Conservation (phyloP, 1,140 invertebrate genomes). For the Aphidius ervi region DNA sequence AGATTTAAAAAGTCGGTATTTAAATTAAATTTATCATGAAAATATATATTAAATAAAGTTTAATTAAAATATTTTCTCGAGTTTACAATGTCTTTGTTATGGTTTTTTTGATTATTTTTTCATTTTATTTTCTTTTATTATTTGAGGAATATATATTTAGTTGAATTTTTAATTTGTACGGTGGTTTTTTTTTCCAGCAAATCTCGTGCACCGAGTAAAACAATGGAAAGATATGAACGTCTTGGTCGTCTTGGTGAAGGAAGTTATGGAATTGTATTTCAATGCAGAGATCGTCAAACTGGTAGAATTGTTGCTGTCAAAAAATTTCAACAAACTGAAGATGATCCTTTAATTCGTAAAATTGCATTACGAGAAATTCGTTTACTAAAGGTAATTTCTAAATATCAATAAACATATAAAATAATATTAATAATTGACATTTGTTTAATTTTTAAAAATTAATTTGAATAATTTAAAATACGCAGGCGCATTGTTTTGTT, state of each 20-base stretch:
- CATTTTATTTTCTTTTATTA: no score
- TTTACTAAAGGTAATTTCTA: conserved; percentile 81
- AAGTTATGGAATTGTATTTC: conserved; percentile 97
- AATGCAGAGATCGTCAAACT: conserved; percentile 94
- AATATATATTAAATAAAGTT: no score
- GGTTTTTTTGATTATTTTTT: no score
- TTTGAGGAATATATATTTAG: no score
- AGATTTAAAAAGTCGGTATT: conserved; percentile 46
- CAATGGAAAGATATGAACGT: conserved; percentile 98
- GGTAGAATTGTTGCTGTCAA: conserved; percentile 97
- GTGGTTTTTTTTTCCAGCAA: conserved; percentile 46
- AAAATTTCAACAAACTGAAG: conserved; percentile 98
- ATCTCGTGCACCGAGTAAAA: conserved; percentile 76
- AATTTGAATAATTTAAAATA: background rate
- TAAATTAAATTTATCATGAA: no score
- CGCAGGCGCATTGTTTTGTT: background rate
- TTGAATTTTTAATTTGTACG: no score
- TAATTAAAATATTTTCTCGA: no score
- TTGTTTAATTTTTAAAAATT: no score
- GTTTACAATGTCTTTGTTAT: background rate
- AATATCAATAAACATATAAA: conserved; percentile 3
- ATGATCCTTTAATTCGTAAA: conserved; percentile 96
- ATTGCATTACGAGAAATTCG: conserved; percentile 97
- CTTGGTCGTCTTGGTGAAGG: conserved; percentile 95
- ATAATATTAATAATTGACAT: background rate